Percentiles rank a stretch among this genome's conserved stretches.
Conservation (phyloP, 2,797 vertebrate genomes). For the Eidolon dupreanum region DNA sequence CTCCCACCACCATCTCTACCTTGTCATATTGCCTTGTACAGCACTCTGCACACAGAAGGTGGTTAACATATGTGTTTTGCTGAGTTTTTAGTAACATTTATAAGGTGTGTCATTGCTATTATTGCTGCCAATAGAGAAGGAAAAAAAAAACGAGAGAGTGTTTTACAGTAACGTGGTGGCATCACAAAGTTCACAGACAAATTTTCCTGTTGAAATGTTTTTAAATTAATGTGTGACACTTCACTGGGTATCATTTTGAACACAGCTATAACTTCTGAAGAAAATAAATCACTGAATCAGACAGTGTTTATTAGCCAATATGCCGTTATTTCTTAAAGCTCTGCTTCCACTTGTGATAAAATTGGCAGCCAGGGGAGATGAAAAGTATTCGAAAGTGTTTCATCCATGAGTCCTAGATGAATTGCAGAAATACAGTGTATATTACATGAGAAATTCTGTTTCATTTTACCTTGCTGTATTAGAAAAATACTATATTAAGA, state of each 20-base stretch:
- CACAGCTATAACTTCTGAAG: conserved; percentile 58
- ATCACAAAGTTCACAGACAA: conserved; percentile 40
- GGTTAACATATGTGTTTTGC: background rate
- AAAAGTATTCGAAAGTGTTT: background rate
- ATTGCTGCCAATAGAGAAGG: background rate
- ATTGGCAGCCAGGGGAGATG: conserved; percentile 50
- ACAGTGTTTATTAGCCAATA: conserved; percentile 61
- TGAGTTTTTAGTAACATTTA: background rate
- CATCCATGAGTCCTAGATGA: background rate
- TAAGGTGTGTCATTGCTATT: background rate
- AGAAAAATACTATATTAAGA: conserved; percentile 1
- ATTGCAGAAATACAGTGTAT: background rate
- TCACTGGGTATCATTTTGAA: conserved; percentile 63
- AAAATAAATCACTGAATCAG: conserved; percentile 61
- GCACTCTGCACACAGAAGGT: background rate
- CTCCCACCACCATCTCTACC: fast-evolving
- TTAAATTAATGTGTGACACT: conserved; percentile 68
- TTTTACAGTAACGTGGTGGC: background rate
- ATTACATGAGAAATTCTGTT: background rate
- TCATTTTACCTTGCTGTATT: background rate
- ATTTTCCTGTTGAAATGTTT: conserved; percentile 62
- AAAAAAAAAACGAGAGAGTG: background rate
- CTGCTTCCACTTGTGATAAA: conserved; percentile 33
- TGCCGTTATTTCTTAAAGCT: conserved; percentile 58
- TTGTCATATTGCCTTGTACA: background rate